Percentiles rank a stretch among this genome's conserved stretches.
phyloP scores from a whole-genome alignment of 1,140 invertebrate genomes.

The Drosophila ironensis region DNA sequence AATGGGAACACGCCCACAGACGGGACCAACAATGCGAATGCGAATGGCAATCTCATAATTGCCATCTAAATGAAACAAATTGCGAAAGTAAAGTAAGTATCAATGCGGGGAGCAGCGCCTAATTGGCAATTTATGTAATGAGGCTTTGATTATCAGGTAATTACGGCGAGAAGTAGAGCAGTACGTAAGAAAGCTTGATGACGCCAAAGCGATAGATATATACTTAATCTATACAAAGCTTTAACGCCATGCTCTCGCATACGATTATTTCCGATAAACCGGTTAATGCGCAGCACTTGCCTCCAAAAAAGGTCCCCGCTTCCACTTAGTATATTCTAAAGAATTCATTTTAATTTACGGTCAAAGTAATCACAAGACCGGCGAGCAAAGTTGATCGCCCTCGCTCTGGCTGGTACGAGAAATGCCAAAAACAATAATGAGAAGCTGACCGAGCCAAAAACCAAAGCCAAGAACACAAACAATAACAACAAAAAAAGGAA shows the following conservation, averaged over 20 bases:
- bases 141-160: slow-evolving; percentile 40
- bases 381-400: slow-evolving; percentile 68
- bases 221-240: background rate
- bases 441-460: slow-evolving; percentile 28
- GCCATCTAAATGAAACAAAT: slow-evolving; percentile 52
- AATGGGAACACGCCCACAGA: slow-evolving; percentile 54
- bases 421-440: slow-evolving; percentile 27
- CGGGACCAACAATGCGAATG: background rate
- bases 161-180: slow-evolving; percentile 50
- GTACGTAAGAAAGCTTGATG: slow-evolving; percentile 40
- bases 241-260: background rate
- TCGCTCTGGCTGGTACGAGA: slow-evolving; percentile 65
- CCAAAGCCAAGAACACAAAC: background rate
- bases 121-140: slow-evolving; percentile 64
- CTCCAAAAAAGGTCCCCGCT: slow-evolving; percentile 31
- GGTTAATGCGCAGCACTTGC: slow-evolving; percentile 51
- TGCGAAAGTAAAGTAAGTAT: slow-evolving; percentile 37
- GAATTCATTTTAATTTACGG: slow-evolving; percentile 51
- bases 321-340: slow-evolving; percentile 37
- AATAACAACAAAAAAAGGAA: slow-evolving; percentile 12
- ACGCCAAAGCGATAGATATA: slow-evolving; percentile 46
- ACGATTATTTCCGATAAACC: slow-evolving; percentile 41
- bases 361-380: slow-evolving; percentile 53
- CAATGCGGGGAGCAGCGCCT: slow-evolving; percentile 32
- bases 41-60: slow-evolving; percentile 51